Evolutionary conservation across 2,113 vertebrate species (phyloP), one percentile per base, ranked within the genome.

Genomic region (Dolichotis patagonum): DNA sequence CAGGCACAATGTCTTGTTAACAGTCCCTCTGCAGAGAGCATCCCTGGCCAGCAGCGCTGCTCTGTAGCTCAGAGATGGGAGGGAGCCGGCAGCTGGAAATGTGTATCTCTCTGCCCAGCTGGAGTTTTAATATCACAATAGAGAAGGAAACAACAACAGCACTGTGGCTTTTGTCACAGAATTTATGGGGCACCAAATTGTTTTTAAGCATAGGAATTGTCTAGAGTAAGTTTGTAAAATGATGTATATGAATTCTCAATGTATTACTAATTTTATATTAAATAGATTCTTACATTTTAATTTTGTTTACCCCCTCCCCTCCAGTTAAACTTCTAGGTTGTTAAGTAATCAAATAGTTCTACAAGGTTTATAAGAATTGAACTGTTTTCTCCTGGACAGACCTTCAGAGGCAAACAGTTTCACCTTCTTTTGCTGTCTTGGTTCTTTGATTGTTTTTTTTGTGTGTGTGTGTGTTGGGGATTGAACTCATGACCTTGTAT

Each of bases 371-470:
- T 54, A 20, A 56, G 78, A 52, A 30, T 35, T 32, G 11, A 5
- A 78, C 14, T 78, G 49, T 52, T 32, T 78, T 49, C 46, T 78
- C 24, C 30, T 28, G 26, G 75, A 28, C 43, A 49, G 5, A 78
- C 71, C 32, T 65, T 41, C 32, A 67, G 19, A 95, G 16, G 54
- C 43, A 60, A 41, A 85, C 13, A 24, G 6, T 38, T 83, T 90
- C 7, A 85, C 28, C 73, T 12, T 11, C 52, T 78, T 85, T 91
- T 91, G 78, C 92, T 95, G 88, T 91, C 30, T 94, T 95, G 24
- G 43, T 94, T 88, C 65, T 92, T 94, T 95, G 30, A 28, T 95
- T 88, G n/a, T n/a, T n/a, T n/a, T n/a, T n/a, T n/a, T n/a, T n/a
- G n/a, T n/a, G n/a, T n/a, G n/a, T n/a, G n/a, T n/a, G n/a, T n/a